Conservation (phyloP, 2,113 vertebrate species). For the Ammodytes dubius region DNA sequence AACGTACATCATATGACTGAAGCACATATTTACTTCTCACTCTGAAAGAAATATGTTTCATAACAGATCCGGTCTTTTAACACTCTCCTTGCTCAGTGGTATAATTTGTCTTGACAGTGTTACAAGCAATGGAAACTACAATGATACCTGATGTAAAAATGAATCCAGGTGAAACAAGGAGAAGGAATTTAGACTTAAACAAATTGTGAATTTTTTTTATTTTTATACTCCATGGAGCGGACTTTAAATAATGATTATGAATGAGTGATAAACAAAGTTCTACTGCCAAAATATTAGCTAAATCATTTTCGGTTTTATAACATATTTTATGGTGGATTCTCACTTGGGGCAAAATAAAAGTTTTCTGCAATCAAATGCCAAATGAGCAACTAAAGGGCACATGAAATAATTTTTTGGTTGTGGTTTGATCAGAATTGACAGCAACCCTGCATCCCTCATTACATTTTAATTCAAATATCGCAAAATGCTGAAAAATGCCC, state of each 20-base stretch:
- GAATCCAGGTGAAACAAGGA: conserved; percentile 21
- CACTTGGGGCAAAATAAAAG: neutral
- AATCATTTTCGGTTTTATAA: no score
- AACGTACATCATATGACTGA: neutral
- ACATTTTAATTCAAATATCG: neutral
- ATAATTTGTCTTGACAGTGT: conserved; percentile 12
- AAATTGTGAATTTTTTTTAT: conserved; percentile 5
- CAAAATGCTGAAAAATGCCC: neutral
- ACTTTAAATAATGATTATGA: neutral
- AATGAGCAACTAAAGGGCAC: neutral
- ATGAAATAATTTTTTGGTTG: neutral
- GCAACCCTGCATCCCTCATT: neutral
- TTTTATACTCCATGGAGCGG: neutral
- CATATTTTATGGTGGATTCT: no score
- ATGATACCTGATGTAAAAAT: conserved; percentile 4
- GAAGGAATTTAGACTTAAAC: conserved; percentile 4
- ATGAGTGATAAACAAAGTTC: neutral
- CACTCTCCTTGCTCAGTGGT: neutral
- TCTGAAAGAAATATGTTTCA: neutral
- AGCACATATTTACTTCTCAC: conserved; percentile 3
- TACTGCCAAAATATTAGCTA: neutral
- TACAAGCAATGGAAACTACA: conserved; percentile 3
- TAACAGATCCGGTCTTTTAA: conserved; percentile 14
- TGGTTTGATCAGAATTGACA: neutral
- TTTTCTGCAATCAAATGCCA: neutral